Evolutionary conservation across 2,888 invertebrate species (phyloP), one percentile per base, ranked within the genome.

Genomic region (Orchesella flavescens): DNA sequence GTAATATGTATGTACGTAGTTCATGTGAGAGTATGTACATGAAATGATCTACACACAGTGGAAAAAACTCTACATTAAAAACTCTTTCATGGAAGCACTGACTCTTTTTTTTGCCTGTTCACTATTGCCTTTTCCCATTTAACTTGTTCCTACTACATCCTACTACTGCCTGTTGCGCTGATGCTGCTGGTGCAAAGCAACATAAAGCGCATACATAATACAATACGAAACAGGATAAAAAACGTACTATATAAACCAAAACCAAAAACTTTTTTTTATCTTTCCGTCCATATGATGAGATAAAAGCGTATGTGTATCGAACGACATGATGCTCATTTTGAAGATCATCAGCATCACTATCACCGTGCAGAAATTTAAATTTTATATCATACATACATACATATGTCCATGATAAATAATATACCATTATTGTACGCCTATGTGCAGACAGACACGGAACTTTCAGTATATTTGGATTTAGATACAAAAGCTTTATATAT

Each of bases 51-150:
- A 34, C 34, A 15, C 66, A 66, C 34, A 4, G 4, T 5, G 24
- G 12, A 49, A 69, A 49, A 53, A 69, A 24, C 15, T 46, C 3
- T 43, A 46, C 55, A 34, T 49, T 4, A 21, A 69, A 72, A 72
- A 59, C 3, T 53, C 59, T 71, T 71, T 72, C 72, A 72, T 72
- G 72, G 72, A 72, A 72, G 72, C 43, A 59, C 57, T 72, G 57
- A 34, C 43, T 72, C 13, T 34, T n/a, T n/a, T 53, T n/a, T 53
- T 53, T n/a, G 13, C 53, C 53, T 24, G 61, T 24, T 59, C 12
- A 15, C 13, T 21, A 21, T 21, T 24, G 24, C 24, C 53, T n/a
- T 53, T 53, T 53, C 15, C 61, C 61, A 61, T 24, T 57, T 34
- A 34, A 34, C 34, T 66, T 43, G 34, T 66, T 17, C 24, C 43